Evolutionary conservation across 2,888 invertebrate species (phyloP).

Genomic region (Criorhina ranunculi): DNA sequence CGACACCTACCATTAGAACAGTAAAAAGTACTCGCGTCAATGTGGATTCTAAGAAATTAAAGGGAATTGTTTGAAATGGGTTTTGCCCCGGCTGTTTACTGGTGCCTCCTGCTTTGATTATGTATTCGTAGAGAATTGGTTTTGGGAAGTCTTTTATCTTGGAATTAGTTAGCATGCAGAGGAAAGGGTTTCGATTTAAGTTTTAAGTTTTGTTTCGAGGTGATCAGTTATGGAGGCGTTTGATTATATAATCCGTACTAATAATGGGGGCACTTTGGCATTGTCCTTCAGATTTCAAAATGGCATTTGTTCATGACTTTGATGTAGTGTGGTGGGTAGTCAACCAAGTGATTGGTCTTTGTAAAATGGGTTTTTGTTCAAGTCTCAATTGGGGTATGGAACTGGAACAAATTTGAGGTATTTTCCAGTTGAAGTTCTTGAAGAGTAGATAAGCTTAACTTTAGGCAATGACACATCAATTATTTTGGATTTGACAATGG

Average conservation of each 20-base stretch:
- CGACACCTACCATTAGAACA: neutral
- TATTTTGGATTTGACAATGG: no score
- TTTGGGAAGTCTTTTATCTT: neutral
- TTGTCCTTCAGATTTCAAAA: no score
- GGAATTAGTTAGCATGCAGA: slow-evolving; percentile 22
- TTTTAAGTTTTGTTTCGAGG: slow-evolving; percentile 12
- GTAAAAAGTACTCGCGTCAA: neutral
- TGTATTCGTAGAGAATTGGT: slow-evolving; percentile 29
- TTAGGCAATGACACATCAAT: no score
- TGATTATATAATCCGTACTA: neutral
- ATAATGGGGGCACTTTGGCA: no score
- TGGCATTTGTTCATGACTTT: no score
- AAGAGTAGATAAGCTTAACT: no score
- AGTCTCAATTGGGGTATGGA: no score
- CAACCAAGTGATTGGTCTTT: no score
- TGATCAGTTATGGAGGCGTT: slow-evolving; percentile 8
- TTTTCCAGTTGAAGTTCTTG: no score
- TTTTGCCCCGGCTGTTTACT: neutral
- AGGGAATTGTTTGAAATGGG: slow-evolving; percentile 13
- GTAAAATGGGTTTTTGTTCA: no score
- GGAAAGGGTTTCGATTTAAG: neutral
- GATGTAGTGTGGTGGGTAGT: no score
- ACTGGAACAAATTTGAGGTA: no score
- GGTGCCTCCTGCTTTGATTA: slow-evolving; percentile 18
- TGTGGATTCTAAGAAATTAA: neutral